These are phyloP conservation scores for Polypterus bichir DNA, from an alignment of 2,113 vertebrate genomes.

Conservation along the genomic window DNA sequence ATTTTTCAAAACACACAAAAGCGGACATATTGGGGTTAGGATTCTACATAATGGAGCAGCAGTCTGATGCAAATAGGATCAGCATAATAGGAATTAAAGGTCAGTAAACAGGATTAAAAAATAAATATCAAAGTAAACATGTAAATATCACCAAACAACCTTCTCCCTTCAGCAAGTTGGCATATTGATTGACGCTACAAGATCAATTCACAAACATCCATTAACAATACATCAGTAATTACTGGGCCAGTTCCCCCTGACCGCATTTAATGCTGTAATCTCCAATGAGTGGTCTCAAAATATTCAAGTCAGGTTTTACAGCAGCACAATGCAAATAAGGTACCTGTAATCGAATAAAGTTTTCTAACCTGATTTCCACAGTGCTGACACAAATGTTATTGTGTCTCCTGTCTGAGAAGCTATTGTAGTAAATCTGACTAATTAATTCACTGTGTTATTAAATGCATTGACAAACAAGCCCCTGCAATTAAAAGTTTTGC, in stretches of 20 bases:
- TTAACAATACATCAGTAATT: conserved; percentile 20
- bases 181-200: conserved; percentile 27
- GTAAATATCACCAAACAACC: conserved; percentile 19
- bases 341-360: conserved; percentile 39
- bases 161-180: conserved; percentile 17
- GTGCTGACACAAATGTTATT: conserved; percentile 33
- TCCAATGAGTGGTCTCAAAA: conserved; percentile 7
- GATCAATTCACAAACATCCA: conserved; percentile 32
- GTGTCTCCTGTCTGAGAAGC: conserved; percentile 24
- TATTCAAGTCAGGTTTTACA: conserved; percentile 31
- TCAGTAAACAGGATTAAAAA: conserved; percentile 40
- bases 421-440: conserved; percentile 33
- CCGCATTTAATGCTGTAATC: too few relatives aligned
- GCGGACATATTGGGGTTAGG: conserved; percentile 4
- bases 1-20: conserved; percentile 1
- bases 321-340: conserved; percentile 34
- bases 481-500: conserved; percentile 4
- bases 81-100: conserved; percentile 19
- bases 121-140: conserved; percentile 33
- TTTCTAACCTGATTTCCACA: conserved; percentile 37
- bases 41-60: conserved; percentile 1
- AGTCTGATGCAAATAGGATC: conserved; percentile 12
- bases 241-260: neutral
- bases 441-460: conserved; percentile 29
- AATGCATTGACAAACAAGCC: conserved; percentile 3